Conservation (phyloP, 2,797 vertebrate species). For the Enteromius afrohamiltoni region DNA sequence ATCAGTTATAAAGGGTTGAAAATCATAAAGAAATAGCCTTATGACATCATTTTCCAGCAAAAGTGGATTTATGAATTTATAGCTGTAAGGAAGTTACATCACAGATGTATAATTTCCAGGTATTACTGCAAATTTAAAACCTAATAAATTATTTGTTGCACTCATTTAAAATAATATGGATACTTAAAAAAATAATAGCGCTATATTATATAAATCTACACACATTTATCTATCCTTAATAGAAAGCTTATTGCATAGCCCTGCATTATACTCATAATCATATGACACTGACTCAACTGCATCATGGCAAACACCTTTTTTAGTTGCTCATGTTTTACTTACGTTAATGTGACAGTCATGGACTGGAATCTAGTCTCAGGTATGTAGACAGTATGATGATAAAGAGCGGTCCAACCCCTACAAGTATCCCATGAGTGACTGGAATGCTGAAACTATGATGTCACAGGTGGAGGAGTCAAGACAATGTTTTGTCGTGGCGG, state of each 20-base stretch:
- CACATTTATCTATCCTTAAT: too few relatives aligned
- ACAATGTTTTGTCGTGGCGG: constrained; percentile 47
- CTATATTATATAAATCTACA: background rate
- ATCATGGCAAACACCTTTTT: background rate
- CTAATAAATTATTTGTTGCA: constrained; percentile 1
- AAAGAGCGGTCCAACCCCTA: constrained; percentile 18
- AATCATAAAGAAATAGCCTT: constrained; percentile 1
- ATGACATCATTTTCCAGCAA: constrained; percentile 10
- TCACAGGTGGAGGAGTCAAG: constrained; percentile 37
- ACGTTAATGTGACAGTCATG: background rate
- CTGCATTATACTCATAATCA: background rate
- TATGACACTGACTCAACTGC: background rate
- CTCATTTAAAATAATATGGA: background rate
- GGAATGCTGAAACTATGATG: constrained; percentile 55
- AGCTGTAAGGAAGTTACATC: background rate
- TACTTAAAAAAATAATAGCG: background rate
- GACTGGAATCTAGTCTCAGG: constrained; percentile 21
- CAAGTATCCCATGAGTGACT: constrained; percentile 49
- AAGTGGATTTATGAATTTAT: background rate
- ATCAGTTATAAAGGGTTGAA: background rate
- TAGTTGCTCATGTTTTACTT: constrained; percentile 17
- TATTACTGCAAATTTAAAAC: background rate
- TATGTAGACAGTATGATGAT: constrained; percentile 30
- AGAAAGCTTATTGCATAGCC: background rate
- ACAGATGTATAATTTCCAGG: background rate